phyloP scores from a whole-genome alignment of 2,113 vertebrate genomes.

The Colius striatus region DNA sequence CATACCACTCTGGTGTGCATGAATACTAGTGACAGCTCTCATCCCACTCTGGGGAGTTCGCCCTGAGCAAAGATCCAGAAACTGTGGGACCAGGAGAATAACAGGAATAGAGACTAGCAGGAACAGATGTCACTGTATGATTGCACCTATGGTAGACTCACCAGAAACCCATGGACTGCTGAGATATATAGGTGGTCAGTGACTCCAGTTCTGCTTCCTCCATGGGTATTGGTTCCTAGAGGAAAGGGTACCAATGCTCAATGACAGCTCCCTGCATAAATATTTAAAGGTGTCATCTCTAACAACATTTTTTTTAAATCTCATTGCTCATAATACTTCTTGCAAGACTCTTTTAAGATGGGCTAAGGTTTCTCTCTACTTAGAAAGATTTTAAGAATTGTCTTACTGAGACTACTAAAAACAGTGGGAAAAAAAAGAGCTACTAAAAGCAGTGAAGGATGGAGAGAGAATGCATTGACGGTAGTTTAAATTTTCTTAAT shows the following conservation, averaged over 20 bases:
- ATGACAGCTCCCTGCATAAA: neutral
- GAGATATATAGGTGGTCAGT: rapidly evolving
- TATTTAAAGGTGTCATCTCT: neutral
- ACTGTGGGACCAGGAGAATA: neutral
- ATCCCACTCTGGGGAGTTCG: too few relatives aligned
- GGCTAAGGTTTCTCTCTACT: neutral
- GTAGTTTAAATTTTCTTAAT: neutral
- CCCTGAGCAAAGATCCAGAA: neutral
- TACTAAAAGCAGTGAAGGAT: neutral
- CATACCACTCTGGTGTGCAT: neutral
- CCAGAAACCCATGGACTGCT: neutral
- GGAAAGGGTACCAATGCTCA: rapidly evolving
- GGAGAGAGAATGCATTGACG: neutral
- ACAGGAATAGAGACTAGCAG: neutral
- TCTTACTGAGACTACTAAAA: neutral
- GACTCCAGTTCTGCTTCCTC: neutral
- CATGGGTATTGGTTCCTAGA: neutral
- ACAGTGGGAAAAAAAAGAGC: neutral
- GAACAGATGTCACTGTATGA: neutral
- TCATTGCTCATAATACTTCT: neutral
- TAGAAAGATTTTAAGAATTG: neutral
- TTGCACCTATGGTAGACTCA: neutral
- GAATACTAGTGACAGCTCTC: neutral
- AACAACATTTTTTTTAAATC: neutral
- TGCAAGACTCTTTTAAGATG: neutral